These are phyloP conservation scores for Ostrea denselamellosa DNA, from an alignment of 1,140 invertebrate species.

Conservation along the genomic window DNA sequence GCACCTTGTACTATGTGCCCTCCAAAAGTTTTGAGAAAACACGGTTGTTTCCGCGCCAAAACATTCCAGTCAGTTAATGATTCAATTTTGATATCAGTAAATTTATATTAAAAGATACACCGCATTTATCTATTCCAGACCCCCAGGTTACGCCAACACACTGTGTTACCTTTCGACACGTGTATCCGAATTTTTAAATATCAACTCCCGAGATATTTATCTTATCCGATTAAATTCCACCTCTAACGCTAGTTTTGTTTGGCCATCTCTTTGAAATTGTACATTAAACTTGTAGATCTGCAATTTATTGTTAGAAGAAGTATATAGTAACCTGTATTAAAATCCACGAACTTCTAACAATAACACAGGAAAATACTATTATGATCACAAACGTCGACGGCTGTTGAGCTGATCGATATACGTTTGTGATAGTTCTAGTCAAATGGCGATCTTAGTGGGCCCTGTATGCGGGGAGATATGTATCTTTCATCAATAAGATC, in stretches of 20 bases:
- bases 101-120: not conserved
- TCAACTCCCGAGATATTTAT: not conserved
- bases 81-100: not conserved
- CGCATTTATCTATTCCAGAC: not conserved
- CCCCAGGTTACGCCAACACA: not conserved
- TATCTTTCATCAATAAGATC: not conserved
- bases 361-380: not conserved
- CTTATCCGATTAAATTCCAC: conserved; percentile 1
- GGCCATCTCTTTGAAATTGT: not conserved
- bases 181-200: not conserved
- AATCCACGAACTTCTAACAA: not conserved
- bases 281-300: not conserved
- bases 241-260: not conserved
- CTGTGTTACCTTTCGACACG: too few relatives aligned
- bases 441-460: not conserved
- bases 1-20: too few relatives aligned
- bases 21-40: not conserved
- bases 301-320: not conserved
- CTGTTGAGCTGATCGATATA: not conserved
- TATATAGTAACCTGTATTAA: not conserved
- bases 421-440: not conserved
- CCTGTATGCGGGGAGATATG: not conserved
- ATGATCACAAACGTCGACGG: not conserved
- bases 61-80: not conserved
- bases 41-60: not conserved